Percentiles rank a stretch among this genome's conserved stretches.
phyloP scores from a whole-genome alignment of 2,113 vertebrate genomes.

The Rhineura floridana region DNA sequence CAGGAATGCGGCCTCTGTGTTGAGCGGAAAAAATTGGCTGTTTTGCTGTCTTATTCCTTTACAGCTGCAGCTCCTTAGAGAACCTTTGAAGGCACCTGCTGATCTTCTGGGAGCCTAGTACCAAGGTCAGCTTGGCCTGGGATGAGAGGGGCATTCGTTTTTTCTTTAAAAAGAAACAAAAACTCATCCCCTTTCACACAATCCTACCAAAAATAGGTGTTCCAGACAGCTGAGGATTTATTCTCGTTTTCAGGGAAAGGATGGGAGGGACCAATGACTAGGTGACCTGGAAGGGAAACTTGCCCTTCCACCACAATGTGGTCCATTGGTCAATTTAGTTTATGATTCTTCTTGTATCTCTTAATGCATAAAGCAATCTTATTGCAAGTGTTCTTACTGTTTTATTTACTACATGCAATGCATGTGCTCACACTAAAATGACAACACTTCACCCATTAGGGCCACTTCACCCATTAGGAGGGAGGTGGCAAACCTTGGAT shows the following conservation, averaged over 20 bases:
- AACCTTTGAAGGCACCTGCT: no score
- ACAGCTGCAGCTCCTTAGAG: no score
- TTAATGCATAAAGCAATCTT: neutral
- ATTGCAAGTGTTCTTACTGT: neutral
- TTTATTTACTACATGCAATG: neutral
- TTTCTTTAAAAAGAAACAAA: no score
- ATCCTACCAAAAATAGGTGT: neutral
- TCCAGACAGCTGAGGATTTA: neutral
- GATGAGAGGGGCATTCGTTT: no score
- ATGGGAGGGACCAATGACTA: neutral
- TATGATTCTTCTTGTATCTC: neutral
- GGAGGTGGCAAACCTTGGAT: no score
- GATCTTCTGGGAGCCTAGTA: no score
- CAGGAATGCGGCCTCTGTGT: no score
- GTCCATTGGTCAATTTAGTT: neutral
- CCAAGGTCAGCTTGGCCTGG: no score
- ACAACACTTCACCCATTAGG: no score
- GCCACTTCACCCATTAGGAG: neutral
- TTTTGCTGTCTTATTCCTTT: no score
- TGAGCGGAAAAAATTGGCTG: no score
- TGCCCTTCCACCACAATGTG: neutral
- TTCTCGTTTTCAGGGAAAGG: neutral
- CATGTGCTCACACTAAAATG: neutral
- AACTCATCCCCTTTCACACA: neutral
- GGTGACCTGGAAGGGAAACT: neutral